Evolutionary conservation across 2,888 invertebrate species (phyloP).

Genomic region (Diarsia dahlii): DNA sequence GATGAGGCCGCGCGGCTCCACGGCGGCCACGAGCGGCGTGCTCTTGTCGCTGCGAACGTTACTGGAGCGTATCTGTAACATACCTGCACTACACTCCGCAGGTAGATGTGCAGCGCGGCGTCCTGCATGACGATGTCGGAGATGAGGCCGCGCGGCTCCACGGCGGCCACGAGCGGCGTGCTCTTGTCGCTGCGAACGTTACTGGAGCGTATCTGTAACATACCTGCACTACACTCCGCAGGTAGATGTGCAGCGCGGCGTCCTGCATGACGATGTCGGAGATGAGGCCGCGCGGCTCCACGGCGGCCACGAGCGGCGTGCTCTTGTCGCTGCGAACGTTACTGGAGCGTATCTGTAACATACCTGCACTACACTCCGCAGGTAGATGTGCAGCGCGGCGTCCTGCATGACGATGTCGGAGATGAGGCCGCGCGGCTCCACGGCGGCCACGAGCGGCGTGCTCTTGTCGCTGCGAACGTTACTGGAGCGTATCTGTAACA

Average conservation of each 20-base stretch:
- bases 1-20: no score
- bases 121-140: constrained; percentile 93
- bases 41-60: neutral
- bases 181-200: no score
- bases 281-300: no score
- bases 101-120: constrained; percentile 95
- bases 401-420: constrained; percentile 92
- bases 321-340: constrained; percentile 47
- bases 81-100: constrained; percentile 91
- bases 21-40: no score
- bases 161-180: neutral
- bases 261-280: constrained; percentile 91
- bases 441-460: constrained; percentile 78
- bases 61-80: neutral
- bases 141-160: no score
- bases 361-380: constrained; percentile 94
- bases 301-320: constrained; percentile 70
- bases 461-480: constrained; percentile 35
- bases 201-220: neutral
- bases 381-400: constrained; percentile 95
- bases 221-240: constrained; percentile 97
- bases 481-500: neutral
- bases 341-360: constrained; percentile 18
- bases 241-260: constrained; percentile 95
- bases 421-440: constrained; percentile 65